Evolutionary conservation across 2,888 invertebrate species (phyloP).

Genomic region (Atethmia centrago): DNA sequence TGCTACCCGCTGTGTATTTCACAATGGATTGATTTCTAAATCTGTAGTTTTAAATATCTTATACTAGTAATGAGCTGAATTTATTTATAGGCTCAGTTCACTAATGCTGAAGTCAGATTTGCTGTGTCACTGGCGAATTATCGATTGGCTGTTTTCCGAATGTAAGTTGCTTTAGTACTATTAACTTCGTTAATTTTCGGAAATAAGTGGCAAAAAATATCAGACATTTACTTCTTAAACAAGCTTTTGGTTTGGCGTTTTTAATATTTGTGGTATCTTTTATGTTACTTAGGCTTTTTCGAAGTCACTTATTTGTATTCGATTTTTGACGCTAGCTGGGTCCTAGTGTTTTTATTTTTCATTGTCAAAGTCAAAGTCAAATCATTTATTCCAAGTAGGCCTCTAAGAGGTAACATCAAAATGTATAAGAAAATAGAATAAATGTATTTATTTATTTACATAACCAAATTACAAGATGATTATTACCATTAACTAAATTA

Average conservation of each 20-base stretch:
- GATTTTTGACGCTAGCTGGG: neutral
- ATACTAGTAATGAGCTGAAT: neutral
- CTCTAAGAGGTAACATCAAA: too few species aligned
- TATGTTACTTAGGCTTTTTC: neutral
- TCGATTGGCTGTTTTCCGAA: neutral
- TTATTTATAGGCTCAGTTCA: too few species aligned
- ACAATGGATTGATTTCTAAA: neutral
- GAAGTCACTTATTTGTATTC: neutral
- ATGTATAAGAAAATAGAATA: too few species aligned
- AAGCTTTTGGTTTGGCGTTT: neutral
- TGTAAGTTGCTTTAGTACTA: neutral
- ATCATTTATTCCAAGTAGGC: too few species aligned
- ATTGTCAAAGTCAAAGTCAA: too few species aligned
- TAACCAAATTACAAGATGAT: too few species aligned
- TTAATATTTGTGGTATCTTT: neutral
- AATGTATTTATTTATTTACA: too few species aligned
- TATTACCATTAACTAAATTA: too few species aligned
- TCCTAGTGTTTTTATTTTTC: neutral
- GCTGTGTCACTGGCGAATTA: neutral
- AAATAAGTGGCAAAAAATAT: neutral
- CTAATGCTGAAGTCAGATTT: neutral
- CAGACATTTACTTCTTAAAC: too few species aligned
- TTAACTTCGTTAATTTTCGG: neutral
- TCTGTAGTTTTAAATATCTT: neutral
- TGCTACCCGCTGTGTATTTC: slow-evolving; percentile 10